A percentile compares a stretch with the other conserved stretches of the same genome.
Conservation (phyloP, 2,797 vertebrate genomes). For the Poecilia picta region DNA sequence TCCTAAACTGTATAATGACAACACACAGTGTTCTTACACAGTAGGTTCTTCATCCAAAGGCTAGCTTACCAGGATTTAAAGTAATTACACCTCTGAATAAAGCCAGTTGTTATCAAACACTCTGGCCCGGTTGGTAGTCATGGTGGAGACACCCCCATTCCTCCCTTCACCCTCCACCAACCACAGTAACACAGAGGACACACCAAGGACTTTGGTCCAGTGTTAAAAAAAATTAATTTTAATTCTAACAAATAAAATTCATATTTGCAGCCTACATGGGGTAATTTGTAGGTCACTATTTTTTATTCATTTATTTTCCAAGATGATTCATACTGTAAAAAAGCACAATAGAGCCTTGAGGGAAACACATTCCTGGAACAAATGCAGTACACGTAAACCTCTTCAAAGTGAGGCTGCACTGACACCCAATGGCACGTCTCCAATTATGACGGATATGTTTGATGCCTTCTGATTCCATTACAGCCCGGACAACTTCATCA, state of each 20-base stretch:
- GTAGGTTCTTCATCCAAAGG: not conserved
- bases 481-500: conserved; percentile 49
- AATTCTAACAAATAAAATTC: not conserved
- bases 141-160: not conserved
- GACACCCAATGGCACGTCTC: conserved; percentile 47
- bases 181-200: not conserved
- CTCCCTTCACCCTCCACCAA: not conserved
- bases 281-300: not conserved
- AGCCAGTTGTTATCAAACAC: not conserved
- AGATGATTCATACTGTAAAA: conserved; percentile 23
- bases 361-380: not conserved
- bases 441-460: conserved; percentile 54
- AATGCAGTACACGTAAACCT: not conserved
- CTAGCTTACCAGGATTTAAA: not conserved
- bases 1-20: not conserved
- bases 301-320: not conserved
- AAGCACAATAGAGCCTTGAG: conserved; percentile 10
- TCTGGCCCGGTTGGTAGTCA: not conserved
- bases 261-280: not conserved
- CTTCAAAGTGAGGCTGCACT: conserved; percentile 33
- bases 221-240: not conserved
- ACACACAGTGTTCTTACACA: not conserved
- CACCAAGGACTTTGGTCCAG: not conserved
- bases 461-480: conserved; percentile 37
- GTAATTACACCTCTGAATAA: not conserved